Evolutionary conservation across 2,888 invertebrate genomes (phyloP), one percentile per base, ranked within the genome.

Genomic region (Cactoblastis cactorum): DNA sequence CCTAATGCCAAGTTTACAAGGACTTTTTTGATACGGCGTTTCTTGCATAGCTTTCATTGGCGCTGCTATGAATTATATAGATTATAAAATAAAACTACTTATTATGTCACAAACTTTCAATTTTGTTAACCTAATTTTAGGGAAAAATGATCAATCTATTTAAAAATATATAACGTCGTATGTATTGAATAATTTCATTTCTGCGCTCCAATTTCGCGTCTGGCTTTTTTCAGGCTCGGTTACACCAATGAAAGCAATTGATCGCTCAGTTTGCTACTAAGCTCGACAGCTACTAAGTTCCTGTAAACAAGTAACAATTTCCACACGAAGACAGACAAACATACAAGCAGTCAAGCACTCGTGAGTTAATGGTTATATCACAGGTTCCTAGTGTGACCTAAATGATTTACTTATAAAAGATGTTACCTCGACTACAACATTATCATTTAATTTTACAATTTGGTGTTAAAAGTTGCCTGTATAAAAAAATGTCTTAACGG

Each of bases 361-460:
- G 77, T 71, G 77, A 80, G 57, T 70, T 76, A 71, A 75, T 72
- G 75, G 77, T 76, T 80, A 84, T 88, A 88, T 88, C 88, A 88
- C 88, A 89, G 88, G 84, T 74, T 79, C 76, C 85, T 83, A 84
- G 74, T 84, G 85, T 81, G 76, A 81, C 75, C 81, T 84, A 83
- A 76, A 77, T 80, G 83, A 83, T 43, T 38, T 83, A 79, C 72
- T 69, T 73, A 77, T 66, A 70, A 73, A 77, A 77, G 67, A 69
- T 65, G 60, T 68, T 65, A 50, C 19, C 14, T 45, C 55, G 64
- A 66, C 57, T 64, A 59, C 62, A 63, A 65, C 63, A 65, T 62
- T 61, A 67, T 59, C 56, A 55, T 58, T 58, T n/a, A n/a, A n/a
- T 22, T 22, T 22, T 56, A 68, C 63, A 67, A 68, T 67, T 75